Base-by-base conservation (phyloP, 2,888 invertebrate species). In the Stenichneumon culpator region DNA sequence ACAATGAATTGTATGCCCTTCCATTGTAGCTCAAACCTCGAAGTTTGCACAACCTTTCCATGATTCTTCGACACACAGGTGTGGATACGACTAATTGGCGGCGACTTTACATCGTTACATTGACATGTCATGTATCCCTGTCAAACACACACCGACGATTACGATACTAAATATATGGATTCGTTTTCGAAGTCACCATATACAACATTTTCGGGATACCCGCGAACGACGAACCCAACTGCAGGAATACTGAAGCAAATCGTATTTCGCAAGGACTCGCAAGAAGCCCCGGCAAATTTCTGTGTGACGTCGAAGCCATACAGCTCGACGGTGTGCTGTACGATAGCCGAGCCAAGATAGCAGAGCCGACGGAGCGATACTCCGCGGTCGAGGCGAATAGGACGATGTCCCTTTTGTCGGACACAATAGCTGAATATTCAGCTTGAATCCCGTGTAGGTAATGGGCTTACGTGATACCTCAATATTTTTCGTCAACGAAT, bases 401-500 rank as follows among this genome's bases (percentile, higher is more conserved):
- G 32, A 28, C 44, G 32, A 25, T 44, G 16, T 9, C 54, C 60
- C 57, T 73, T 60, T 67, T 68, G 39, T 73, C 69, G 52, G 19
- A 73, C 68, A 78, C 72, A 78, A 73, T 78, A 60, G 67, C 44
- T 25, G 73, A 36, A 79, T 69, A 83, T 68, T 83, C 63, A 74
- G 83, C 68, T 69, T 7, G 54, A 19, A 70, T 22, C 44, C 63
- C 28, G 39, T 69, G 68, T 16, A 47, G 22, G 16, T 14, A 25
- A 50, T 50, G 50, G 5, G 73, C 68, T 83, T 63, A 79, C 68
- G 69, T 57, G 67, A 73, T 73, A 73, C 67, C 79, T 83, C 79
- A 69, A 83, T 79, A 74, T 73, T 65, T 83, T 79, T 79, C 73
- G 69, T 50, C 83, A 68, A 73, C 79, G 73, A 79, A 60, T 11